Base-by-base conservation (phyloP, 2,888 invertebrate species). In the Punctoribates punctum region DNA sequence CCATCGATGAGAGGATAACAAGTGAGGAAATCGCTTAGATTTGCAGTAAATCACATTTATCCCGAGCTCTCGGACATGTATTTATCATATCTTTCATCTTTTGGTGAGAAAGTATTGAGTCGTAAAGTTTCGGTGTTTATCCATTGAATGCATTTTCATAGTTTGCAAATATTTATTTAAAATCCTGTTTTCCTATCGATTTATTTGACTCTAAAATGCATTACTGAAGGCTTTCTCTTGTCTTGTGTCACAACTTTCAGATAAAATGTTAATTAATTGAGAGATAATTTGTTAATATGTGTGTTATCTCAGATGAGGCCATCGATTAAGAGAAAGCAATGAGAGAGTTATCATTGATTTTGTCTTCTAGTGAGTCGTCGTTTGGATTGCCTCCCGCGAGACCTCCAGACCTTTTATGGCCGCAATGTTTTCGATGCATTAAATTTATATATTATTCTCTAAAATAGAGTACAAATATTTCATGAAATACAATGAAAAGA, bases 221-320 rank as follows among this genome's bases (percentile, higher is more conserved):
- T 57, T 57, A 13, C 1, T 11, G 20, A 57, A 23, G 51, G 20
- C n/a, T 20, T 57, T 25, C n/a, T 11, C 1, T 57, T 20, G 20
- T 57, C 11, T 57, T 57, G 57, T 57, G 25, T 23, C 25, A 57
- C 34, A 57, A 57, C 3, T 20, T 57, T 23, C 51, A 57, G 57
- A 57, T 57, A 23, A 23, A 57, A 57, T 57, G 57, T 57, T 57
- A 57, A 57, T 57, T 57, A 57, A 57, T 57, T 57, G 57, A 57
- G 57, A 57, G 57, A 57, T 57, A 57, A 57, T 57, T 23, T 25
- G 25, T 57, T 57, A 57, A 23, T 20, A 20, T 51, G 17, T 20
- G 23, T 11, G 13, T 57, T 57, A 57, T 57, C 57, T 57, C 23
- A 57, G 57, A 57, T 57, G 57, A 57, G 23, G 13, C 25, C 20